Base-by-base conservation (phyloP, 2,113 vertebrate species). In the Oophaga pumilio region DNA sequence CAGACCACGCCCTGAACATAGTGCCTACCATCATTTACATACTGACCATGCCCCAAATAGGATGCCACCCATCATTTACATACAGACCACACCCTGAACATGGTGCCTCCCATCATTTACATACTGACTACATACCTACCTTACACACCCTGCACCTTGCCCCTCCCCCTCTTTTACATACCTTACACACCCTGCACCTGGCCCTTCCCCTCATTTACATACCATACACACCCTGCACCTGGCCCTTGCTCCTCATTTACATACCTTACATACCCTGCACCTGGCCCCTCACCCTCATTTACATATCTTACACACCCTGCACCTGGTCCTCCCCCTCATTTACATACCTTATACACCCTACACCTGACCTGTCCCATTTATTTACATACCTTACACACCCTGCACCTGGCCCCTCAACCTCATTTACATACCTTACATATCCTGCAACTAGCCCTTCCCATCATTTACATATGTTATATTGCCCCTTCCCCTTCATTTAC, bases 281-380 rank as follows among this genome's bases (percentile, higher is more conserved):
- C 33, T 43, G 1, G 33, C 33, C 33, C 33, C 33, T 43, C 33
- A 2, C 33, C 33, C 33, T 43, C 33, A 43, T 43, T 43, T 43
- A 43, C 33, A n/a, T 8, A 26, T 0, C 0, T 8, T 8, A 11
- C 4, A 24, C 11, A 28, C 4, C 13, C 8, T 8, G 11, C 0
- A 4, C 22, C 11, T 6, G 8, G 22, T 24, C 66, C 24, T 69
- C 66, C 66, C 66, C 22, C 1, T 69, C 66, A 69, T 69, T 69
- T 69, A 69, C 66, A 69, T 24, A 69, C n/a, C 1, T 7, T 8
- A 10, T 1, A 11, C 33, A 1, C 33, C 33, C 33, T 33, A 4
- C 33, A 2, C 33, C 33, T 33, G 33, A 4, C 33, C 33, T 4
- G n/a, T 33, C 33, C 33, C 33, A 1, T 4, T 33, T 4, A 33